Evolutionary conservation across 2,797 vertebrate species (phyloP).

Genomic region (Labeo calbasu): DNA sequence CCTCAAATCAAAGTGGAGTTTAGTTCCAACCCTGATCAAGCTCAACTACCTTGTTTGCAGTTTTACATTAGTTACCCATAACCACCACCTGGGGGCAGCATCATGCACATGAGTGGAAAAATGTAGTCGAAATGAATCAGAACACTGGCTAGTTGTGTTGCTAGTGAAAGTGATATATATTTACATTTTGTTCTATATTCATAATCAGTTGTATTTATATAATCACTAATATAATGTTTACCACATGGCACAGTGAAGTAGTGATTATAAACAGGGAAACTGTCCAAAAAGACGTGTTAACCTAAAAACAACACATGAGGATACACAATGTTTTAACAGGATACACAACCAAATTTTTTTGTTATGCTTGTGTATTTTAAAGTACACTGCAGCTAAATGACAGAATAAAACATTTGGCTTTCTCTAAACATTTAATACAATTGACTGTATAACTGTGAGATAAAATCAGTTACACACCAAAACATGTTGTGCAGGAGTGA

Average conservation of each 20-base stretch:
- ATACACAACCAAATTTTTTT: neutral
- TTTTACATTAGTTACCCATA: neutral
- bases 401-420: neutral
- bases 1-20: too few species aligned
- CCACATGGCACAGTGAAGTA: neutral
- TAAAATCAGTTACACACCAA: slow-evolving; percentile 43
- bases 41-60: neutral
- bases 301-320: neutral
- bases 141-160: neutral
- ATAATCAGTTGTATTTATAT: slow-evolving; percentile 21
- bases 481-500: slow-evolving; percentile 37
- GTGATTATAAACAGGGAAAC: neutral
- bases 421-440: slow-evolving; percentile 44
- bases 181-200: slow-evolving; percentile 12
- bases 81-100: slow-evolving; percentile 31
- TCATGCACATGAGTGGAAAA: neutral
- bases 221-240: slow-evolving; percentile 1
- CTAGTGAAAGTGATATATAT: neutral
- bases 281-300: neutral
- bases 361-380: slow-evolving; percentile 17
- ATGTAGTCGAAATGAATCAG: neutral
- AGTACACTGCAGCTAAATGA: slow-evolving; percentile 8
- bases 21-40: too few species aligned
- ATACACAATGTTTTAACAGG: neutral
- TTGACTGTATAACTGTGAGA: slow-evolving; percentile 21